phyloP scores from a whole-genome alignment of 2,888 invertebrate species.

The Eudasyphora cyanicolor region DNA sequence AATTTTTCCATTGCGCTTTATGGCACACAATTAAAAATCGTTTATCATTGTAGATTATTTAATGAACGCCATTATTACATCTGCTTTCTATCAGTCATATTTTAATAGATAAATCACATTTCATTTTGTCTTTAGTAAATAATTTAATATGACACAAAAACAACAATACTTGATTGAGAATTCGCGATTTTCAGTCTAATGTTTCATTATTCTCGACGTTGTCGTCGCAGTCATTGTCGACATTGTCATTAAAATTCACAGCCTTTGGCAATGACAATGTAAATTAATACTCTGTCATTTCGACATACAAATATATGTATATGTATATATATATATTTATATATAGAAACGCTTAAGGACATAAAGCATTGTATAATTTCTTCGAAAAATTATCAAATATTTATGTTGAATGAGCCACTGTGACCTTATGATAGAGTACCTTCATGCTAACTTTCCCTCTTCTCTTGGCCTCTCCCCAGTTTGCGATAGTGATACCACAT shows the following conservation, averaged over 20 bases:
- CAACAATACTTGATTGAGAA: not conserved
- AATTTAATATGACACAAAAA: not conserved
- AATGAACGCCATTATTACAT: not conserved
- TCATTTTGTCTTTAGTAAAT: not conserved
- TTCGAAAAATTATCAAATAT: not conserved
- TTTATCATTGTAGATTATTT: not conserved
- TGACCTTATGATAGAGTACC: not conserved
- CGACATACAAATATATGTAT: no score
- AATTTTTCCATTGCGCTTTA: not conserved
- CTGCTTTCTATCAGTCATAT: not conserved
- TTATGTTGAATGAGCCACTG: not conserved
- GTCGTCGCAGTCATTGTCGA: not conserved
- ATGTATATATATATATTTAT: no score
- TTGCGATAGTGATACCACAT: no score
- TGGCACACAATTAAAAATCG: not conserved
- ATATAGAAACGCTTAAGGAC: not conserved
- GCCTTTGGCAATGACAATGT: conserved; percentile 2
- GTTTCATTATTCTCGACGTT: not conserved
- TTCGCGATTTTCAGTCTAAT: not conserved
- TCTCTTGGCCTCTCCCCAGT: no score
- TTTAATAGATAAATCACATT: not conserved
- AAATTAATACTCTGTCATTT: conserved; percentile 24
- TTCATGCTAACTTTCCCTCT: no score
- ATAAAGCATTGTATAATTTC: no score
- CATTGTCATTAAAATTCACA: not conserved